Evolutionary conservation across 2,797 vertebrate genomes (phyloP), one percentile per base, ranked within the genome.

Genomic region (Esox lucius): DNA sequence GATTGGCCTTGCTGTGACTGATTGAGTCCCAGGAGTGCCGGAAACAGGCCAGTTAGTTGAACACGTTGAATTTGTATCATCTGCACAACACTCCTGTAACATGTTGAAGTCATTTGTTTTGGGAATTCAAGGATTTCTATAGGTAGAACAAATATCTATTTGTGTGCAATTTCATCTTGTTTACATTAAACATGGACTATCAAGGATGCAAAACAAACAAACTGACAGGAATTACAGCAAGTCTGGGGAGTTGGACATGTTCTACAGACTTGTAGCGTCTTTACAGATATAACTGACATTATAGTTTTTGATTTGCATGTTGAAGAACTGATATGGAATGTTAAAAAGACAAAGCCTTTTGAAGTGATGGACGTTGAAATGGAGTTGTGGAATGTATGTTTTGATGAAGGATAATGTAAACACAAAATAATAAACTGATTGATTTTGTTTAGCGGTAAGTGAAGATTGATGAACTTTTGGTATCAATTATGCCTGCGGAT

Each of bases 181-280:
- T 83, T 74, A 87, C 76, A 82, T 72, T 64, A 77, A 70, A 83
- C 74, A 78, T 70, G 71, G 81, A 90, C 79, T 87, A 68, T 75
- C 74, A 79, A 77, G 80, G 39, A 70, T 70, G 26, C 71, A 73
- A 73, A 77, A 76, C 16, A 75, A 78, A 59, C 72, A 48, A 78
- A 80, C 28, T 75, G 76, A 72, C 42, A 39, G 69, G 28, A 67
- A 75, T 65, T 28, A 46, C 49, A 48, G 17, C n/a, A 22, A 67
- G 49, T 17, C 5, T 68, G 65, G 61, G 17, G 51, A 39, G 73
- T 33, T 67, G 76, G 74, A 73, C 42, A 31, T 17, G 68, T 12
- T 78, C 68, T 72, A 6, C 70, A 9, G 59, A 26, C 42, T 39
- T 28, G 65, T 16, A 17, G 49, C 2, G n/a, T 56, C 22, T 31